Conservation (phyloP, 2,888 invertebrate genomes). For the Agriopis aurantiaria region DNA sequence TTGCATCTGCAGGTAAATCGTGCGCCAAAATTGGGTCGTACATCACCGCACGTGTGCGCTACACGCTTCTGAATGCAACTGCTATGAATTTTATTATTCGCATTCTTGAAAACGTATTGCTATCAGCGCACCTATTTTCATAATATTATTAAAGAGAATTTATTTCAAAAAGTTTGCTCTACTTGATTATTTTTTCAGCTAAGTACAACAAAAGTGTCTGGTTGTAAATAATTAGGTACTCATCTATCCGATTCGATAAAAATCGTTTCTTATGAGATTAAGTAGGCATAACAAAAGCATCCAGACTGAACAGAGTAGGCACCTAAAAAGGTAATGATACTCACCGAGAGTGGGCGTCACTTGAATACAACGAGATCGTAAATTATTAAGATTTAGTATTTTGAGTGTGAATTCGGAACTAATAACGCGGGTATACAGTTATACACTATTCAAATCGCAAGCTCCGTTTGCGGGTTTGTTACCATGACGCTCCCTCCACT, state of each 20-base stretch:
- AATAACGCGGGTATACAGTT: conserved; percentile 44
- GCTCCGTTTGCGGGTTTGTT: conserved; percentile 44
- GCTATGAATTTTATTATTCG: conserved; percentile 76
- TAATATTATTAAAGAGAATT: not conserved
- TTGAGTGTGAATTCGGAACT: conserved; percentile 25
- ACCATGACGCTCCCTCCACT: conserved; percentile 49
- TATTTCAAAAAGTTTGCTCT: not conserved
- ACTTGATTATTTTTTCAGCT: not conserved
- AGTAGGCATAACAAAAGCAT: conserved; percentile 1
- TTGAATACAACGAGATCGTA: conserved; percentile 13
- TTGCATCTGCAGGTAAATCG: conserved; percentile 86
- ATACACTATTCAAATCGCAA: conserved; percentile 49
- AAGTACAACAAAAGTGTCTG: no score
- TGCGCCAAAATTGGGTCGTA: conserved; percentile 76
- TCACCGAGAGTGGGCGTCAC: conserved; percentile 8
- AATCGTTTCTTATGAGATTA: not conserved
- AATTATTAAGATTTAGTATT: conserved; percentile 25
- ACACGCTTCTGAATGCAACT: conserved; percentile 75
- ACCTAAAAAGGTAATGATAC: conserved; percentile 9
- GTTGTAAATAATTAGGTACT: not conserved
- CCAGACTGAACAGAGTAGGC: not conserved
- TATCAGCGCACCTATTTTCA: conserved; percentile 68
- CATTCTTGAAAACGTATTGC: conserved; percentile 77
- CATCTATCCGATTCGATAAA: not conserved
- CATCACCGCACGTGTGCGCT: conserved; percentile 70